Evolutionary conservation across 2,113 vertebrate genomes (phyloP).

Genomic region (Cacatua alba): DNA sequence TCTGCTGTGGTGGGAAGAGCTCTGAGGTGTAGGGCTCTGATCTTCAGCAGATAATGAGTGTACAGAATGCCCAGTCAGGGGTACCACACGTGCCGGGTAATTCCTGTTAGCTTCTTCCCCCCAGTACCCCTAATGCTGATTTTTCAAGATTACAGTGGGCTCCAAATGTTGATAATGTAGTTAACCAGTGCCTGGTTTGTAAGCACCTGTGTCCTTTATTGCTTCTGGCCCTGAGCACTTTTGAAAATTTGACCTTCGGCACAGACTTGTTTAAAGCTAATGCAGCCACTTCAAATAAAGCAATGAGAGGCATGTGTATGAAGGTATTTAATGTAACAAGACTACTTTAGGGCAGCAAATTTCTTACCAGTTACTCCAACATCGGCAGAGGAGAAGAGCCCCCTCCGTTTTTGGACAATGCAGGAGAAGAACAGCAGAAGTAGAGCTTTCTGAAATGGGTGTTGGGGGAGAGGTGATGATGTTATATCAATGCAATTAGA

Average conservation of each 20-base stretch:
- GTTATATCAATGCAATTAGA: fast-evolving
- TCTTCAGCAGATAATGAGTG: not conserved
- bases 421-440: not conserved
- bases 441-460: not conserved
- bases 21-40: not conserved
- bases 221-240: not conserved
- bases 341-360: not conserved
- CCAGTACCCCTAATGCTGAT: not conserved
- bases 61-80: not conserved
- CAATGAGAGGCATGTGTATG: fast-evolving
- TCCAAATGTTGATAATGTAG: not conserved
- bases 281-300: not conserved
- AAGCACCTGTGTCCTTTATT: not conserved
- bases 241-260: not conserved
- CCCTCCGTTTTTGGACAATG: not conserved
- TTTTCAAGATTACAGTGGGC: not conserved
- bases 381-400: not conserved
- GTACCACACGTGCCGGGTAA: not conserved
- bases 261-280: not conserved
- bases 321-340: not conserved
- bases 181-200: not conserved
- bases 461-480: not conserved
- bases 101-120: not conserved
- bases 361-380: not conserved
- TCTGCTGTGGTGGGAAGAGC: not conserved